A percentile compares a stretch with the other conserved stretches of the same genome.
Conservation (phyloP, 2,888 invertebrate genomes). For the Xanthorhoe designata region DNA sequence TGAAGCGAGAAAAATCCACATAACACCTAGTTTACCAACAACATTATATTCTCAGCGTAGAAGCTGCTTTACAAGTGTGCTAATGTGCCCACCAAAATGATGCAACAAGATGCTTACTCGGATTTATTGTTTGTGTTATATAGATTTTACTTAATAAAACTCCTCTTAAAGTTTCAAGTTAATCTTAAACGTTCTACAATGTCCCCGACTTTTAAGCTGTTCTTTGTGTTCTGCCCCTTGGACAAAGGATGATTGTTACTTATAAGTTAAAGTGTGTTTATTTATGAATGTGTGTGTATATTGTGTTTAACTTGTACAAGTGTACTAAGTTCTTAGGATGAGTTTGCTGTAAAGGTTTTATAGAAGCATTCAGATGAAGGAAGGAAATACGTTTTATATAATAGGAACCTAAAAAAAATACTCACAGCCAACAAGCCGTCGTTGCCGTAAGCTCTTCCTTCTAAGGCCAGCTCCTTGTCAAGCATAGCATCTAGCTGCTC, state of each 20-base stretch:
- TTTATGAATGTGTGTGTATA: conserved; percentile 10
- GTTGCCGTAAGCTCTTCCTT: conserved; percentile 84
- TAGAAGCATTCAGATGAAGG: background rate
- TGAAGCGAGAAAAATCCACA: background rate
- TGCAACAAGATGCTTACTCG: background rate
- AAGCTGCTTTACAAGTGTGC: background rate
- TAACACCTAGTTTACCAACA: background rate
- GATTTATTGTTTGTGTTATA: conserved; percentile 24
- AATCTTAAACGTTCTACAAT: conserved; percentile 11
- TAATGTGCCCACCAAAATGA: background rate
- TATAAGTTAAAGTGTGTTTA: conserved; percentile 11
- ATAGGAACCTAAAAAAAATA: conserved; percentile 50
- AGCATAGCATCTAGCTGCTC: conserved; percentile 88
- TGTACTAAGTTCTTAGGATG: background rate
- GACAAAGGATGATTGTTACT: conserved; percentile 24
- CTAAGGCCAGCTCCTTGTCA: conserved; percentile 89
- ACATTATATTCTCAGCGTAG: background rate
- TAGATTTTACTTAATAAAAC: conserved; percentile 31
- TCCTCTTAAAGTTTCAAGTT: conserved; percentile 12
- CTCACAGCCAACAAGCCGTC: conserved; percentile 90
- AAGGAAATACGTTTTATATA: background rate
- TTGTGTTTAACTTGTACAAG: background rate
- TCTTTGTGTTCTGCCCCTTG: conserved; percentile 20
- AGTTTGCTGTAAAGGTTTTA: conserved; percentile 5
- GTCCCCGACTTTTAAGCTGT: conserved; percentile 23